A percentile compares a stretch with the other conserved stretches of the same genome.
phyloP scores from a whole-genome alignment of 2,797 vertebrate genomes.

The Alca torda region DNA sequence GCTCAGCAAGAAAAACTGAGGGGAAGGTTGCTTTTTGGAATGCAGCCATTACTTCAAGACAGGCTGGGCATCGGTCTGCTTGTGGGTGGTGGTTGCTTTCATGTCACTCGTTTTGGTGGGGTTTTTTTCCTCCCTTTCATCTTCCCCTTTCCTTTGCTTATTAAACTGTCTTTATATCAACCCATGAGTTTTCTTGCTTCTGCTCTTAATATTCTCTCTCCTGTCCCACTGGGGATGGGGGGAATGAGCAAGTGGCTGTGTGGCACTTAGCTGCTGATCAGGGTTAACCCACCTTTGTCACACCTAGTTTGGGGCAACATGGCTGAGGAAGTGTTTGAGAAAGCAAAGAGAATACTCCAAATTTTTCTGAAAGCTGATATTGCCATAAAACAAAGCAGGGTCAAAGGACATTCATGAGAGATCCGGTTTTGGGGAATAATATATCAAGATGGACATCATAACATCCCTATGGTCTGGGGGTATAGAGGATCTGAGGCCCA shows the following conservation, averaged over 20 bases:
- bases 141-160: background rate
- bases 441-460: background rate
- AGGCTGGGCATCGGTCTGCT: background rate
- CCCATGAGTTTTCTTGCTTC: background rate
- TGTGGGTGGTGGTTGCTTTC: background rate
- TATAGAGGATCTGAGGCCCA: background rate
- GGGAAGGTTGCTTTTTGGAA: background rate
- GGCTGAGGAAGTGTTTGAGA: background rate
- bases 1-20: background rate
- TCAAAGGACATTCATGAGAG: background rate
- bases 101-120: fast-evolving
- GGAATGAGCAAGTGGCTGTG: background rate
- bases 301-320: background rate
- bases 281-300: background rate
- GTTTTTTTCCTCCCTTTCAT: fast-evolving
- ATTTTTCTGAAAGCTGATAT: background rate
- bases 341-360: background rate
- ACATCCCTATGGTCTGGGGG: background rate
- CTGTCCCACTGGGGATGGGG: background rate
- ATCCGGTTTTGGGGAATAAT: background rate
- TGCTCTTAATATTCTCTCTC: background rate
- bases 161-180: background rate
- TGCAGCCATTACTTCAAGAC: background rate
- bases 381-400: background rate
- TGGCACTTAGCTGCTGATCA: background rate